These are phyloP conservation scores for Acipenser ruthenus DNA, from an alignment of 2,797 vertebrate genomes.

Conservation along the genomic window DNA sequence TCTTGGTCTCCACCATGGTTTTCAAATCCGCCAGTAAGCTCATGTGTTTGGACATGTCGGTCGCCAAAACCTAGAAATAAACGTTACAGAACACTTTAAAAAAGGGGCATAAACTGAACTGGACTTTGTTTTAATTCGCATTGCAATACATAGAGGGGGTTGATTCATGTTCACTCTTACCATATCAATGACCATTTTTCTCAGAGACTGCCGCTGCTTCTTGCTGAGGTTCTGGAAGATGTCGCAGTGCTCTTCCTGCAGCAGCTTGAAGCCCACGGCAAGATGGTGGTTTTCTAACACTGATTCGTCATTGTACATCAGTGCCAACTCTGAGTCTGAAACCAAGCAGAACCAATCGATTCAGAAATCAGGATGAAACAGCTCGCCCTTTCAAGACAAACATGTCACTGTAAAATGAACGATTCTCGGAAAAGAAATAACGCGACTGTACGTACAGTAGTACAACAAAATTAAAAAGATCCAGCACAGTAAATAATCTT, in stretches of 20 bases:
- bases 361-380: not conserved
- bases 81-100: not conserved
- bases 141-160: not conserved
- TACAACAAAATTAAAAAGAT: too few relatives aligned
- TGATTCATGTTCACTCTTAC: constrained; percentile 46
- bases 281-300: constrained; percentile 97
- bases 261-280: constrained; percentile 91
- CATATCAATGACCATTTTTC: constrained; percentile 98
- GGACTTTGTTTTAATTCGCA: too few relatives aligned
- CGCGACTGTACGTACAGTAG: too few relatives aligned
- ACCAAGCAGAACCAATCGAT: constrained; percentile 7
- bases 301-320: constrained; percentile 98
- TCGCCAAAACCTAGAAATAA: constrained; percentile 78
- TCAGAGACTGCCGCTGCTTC: constrained; percentile 84
- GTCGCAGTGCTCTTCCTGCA: constrained; percentile 96
- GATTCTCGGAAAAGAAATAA: too few relatives aligned
- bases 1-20: constrained; percentile 98
- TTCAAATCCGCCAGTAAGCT: constrained; percentile 90
- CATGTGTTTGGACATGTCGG: constrained; percentile 99
- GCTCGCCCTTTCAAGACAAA: not conserved
- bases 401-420: too few relatives aligned
- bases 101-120: too few relatives aligned
- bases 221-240: constrained; percentile 96
- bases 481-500: too few relatives aligned
- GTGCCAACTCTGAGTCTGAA: constrained; percentile 88